Percentiles rank a stretch among this genome's conserved stretches.
These are phyloP conservation scores for Lethrus apterus DNA, from an alignment of 1,140 invertebrate genomes.

Conservation along the genomic window DNA sequence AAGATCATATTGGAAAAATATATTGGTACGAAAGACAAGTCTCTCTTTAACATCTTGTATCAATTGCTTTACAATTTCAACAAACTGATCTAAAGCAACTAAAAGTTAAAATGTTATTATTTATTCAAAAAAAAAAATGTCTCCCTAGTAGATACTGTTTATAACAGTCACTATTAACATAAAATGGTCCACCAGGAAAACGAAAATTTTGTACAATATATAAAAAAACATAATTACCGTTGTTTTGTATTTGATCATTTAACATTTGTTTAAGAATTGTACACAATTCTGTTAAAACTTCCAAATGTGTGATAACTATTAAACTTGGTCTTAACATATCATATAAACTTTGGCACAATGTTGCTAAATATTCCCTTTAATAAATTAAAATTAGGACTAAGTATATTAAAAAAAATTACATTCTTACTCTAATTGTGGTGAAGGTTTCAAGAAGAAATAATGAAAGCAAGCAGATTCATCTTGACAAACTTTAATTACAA, in stretches of 20 bases:
- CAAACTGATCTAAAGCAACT: constrained; percentile 72
- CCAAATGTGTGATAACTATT: constrained; percentile 95
- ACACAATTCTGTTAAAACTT: constrained; percentile 94
- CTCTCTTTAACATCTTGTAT: constrained; percentile 95
- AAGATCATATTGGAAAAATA: constrained; percentile 91
- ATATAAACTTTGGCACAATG: constrained; percentile 83
- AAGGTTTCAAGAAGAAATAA: constrained; percentile 75
- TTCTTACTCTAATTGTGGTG: constrained; percentile 58
- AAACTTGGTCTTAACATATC: constrained; percentile 91
- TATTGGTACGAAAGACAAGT: constrained; percentile 90
- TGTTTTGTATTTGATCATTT: constrained; percentile 85
- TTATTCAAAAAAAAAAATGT: constrained; percentile 15
- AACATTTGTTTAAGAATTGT: constrained; percentile 92
- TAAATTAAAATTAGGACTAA: constrained; percentile 16
- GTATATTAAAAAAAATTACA: constrained; percentile 1
- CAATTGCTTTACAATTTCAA: constrained; percentile 74
- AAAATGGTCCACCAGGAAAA: too few species aligned
- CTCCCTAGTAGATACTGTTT: too few species aligned
- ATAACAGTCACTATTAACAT: too few species aligned
- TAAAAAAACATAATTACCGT: constrained; percentile 59
- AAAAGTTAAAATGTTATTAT: constrained; percentile 30
- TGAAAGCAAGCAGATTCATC: constrained; percentile 86
- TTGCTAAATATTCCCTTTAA: constrained; percentile 67
- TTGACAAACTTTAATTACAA: constrained; percentile 84
- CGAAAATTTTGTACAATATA: too few species aligned